Conservation (phyloP, 2,113 vertebrate genomes). For the Cyanoderma ruficeps region DNA sequence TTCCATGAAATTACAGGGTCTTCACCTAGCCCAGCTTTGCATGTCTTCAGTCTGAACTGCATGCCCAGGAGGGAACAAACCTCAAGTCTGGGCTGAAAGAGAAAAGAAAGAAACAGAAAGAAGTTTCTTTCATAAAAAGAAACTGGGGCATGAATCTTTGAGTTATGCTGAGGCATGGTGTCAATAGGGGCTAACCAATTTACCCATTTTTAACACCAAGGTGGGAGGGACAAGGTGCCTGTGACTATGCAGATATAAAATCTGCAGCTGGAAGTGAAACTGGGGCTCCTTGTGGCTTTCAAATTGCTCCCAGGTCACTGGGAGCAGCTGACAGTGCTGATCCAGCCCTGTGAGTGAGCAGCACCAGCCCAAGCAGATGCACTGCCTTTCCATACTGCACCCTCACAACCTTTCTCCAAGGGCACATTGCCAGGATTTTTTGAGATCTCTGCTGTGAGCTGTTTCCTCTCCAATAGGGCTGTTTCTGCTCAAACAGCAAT, state of each 20-base stretch:
- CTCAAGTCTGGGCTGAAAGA: not conserved
- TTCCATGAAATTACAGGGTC: not conserved
- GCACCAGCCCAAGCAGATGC: not conserved
- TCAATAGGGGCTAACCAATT: not conserved
- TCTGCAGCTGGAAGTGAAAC: not conserved
- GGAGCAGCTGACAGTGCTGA: not conserved
- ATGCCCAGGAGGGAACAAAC: not conserved
- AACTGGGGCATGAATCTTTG: not conserved
- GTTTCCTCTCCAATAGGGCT: not conserved
- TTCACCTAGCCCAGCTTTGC: not conserved
- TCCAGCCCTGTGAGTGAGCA: not conserved
- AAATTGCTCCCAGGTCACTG: rapidly evolving
- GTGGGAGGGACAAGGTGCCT: not conserved
- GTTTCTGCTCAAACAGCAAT: not conserved
- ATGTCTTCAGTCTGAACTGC: not conserved
- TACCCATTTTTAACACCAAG: not conserved
- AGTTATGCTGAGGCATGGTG: not conserved
- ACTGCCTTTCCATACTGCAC: not conserved
- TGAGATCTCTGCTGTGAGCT: not conserved
- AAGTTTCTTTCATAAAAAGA: not conserved
- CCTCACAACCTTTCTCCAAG: not conserved
- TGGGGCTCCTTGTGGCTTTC: not conserved
- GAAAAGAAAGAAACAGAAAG: not conserved
- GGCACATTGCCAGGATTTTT: not conserved
- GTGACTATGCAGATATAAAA: not conserved